Base-by-base conservation (phyloP, 2,888 invertebrate species). In the Ganaspis brasiliensis region DNA sequence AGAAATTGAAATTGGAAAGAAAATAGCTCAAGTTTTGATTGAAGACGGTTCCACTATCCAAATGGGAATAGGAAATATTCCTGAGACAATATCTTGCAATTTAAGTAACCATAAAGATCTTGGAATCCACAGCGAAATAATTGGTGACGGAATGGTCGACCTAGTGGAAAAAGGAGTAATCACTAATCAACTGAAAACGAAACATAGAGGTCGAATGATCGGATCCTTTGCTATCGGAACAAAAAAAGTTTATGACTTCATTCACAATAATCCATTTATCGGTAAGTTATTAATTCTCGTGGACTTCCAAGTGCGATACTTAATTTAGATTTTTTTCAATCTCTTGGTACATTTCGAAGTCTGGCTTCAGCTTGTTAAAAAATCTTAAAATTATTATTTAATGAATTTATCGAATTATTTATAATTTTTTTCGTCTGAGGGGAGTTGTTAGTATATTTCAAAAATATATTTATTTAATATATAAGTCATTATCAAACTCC, bases 101-200 rank as follows among this genome's bases (percentile, higher is more conserved):
- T 89, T 95, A 56, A 89, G 86, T 0, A 90, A 92, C 78, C 95
- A 95, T 88, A 94, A 93, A 82, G 93, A 95, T 84, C 91, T 95
- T 1, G 95, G 95, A 1, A 91, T 95, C 52, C 95, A 95, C 88
- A 93, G 94, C 0, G 95, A 95, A 86, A 94, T 95, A 93, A 93
- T 95, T 85, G 92, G 93, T 71, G 94, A 94, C 82, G 94, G 94
- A 9, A 93, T 94, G 77, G 92, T 94, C n/a, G 93, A 94, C 76
- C 90, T 95, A 26, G 93, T 94, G 4, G 92, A 93, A 75, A 91
- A 91, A 57, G 94, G 94, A 0, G 93, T 92, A 74, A 92, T 95
- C 79, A 95, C 94, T 2, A 95, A 95, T 86, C 92, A 92, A 73
- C 90, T 92, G 81, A 95, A 95, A 87, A 89, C 88, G 1, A 90